These are phyloP conservation scores for Colinus virginianus DNA, from an alignment of 2,113 vertebrate genomes.

Conservation along the genomic window DNA sequence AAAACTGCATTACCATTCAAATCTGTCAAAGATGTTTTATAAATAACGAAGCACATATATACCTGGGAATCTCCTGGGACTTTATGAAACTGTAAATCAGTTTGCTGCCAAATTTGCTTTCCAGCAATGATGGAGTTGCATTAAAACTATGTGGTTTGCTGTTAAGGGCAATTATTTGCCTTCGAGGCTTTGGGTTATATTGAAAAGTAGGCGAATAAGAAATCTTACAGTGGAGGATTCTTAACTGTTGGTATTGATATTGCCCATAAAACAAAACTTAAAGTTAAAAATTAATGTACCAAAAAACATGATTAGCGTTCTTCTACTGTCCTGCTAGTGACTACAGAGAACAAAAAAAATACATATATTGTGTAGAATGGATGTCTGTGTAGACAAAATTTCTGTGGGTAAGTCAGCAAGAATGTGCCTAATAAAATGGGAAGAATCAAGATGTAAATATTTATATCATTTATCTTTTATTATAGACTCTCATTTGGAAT, in stretches of 20 bases:
- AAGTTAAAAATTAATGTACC: neutral
- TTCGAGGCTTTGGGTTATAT: neutral
- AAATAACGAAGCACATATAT: neutral
- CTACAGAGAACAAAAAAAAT: neutral
- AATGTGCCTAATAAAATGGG: neutral
- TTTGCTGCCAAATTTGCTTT: neutral
- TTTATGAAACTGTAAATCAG: constrained; percentile 15
- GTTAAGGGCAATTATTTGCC: neutral
- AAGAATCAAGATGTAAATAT: neutral
- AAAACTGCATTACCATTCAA: neutral
- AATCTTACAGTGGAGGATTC: neutral
- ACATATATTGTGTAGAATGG: neutral
- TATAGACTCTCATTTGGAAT: neutral
- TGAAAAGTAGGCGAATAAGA: neutral
- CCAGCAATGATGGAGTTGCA: neutral
- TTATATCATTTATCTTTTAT: neutral
- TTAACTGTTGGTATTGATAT: neutral
- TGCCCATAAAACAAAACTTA: neutral
- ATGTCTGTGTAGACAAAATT: neutral
- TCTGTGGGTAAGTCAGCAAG: neutral
- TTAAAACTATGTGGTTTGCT: neutral
- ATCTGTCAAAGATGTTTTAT: neutral
- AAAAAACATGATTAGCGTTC: neutral
- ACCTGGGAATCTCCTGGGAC: constrained; percentile 1
- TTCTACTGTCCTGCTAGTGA: neutral